Evolutionary conservation across 2,888 invertebrate genomes (phyloP), one percentile per base, ranked within the genome.

Genomic region (Galeruca laticollis): DNA sequence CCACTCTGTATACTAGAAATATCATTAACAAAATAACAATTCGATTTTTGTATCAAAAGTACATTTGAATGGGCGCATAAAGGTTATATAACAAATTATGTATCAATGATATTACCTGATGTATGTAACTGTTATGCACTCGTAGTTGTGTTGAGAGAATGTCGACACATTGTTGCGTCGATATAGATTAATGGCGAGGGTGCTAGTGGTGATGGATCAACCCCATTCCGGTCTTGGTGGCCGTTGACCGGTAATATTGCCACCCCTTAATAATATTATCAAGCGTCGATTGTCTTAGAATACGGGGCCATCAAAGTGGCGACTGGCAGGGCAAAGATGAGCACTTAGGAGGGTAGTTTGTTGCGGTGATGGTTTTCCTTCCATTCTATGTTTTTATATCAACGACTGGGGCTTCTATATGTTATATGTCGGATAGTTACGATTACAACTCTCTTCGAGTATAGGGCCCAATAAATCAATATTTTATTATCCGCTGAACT

Each of bases 161-260:
- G 80, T 82, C 80, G 80, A 77, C 82, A 82, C 82, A 80, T 82
- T 83, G 82, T 82, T 81, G 81, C 81, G 77, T 79, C 81, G 77
- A 80, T 80, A 76, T 78, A 82, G 81, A 82, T 83, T 82, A 80
- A 82, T 82, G 79, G 79, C 72, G 62, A 73, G 69, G 60, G 68
- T 52, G 66, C 40, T 60, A 60, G 49, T 69, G 71, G 62, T 61
- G 64, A 69, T 64, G 66, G 68, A 71, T 68, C 70, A 66, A 69
- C 72, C 72, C 69, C 69, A 61, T 73, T 77, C 74, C 76, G 76
- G 76, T 78, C 77, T 73, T 73, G 75, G 77, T 74, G 76, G 77
- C 76, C 78, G 73, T 79, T 75, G 79, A 77, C 79, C 79, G 78
- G 78, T 79, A 79, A 80, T 80, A 78, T 77, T 77, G 72, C 75